Conservation (phyloP, 2,113 vertebrate species). For the Zapornia atra region DNA sequence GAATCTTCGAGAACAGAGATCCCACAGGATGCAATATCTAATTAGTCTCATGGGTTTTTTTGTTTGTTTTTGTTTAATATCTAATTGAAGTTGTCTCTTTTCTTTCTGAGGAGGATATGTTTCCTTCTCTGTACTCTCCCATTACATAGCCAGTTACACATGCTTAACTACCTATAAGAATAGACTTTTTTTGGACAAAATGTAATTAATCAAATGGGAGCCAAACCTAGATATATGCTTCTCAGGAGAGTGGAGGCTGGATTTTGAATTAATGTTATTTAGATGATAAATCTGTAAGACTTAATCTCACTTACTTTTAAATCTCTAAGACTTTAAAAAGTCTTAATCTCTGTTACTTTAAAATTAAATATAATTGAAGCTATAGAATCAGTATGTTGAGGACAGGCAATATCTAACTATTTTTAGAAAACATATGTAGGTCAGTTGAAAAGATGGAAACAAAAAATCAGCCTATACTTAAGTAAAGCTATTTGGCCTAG, state of each 20-base stretch:
- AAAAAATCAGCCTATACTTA: not conserved
- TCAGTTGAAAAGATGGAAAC: not conserved
- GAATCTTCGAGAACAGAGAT: not conserved
- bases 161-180: not conserved
- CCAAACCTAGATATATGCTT: not conserved
- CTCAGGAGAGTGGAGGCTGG: not conserved
- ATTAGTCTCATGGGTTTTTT: fast-evolving
- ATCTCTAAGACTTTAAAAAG: not conserved
- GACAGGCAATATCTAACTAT: not conserved
- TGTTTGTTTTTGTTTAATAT: not conserved
- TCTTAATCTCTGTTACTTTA: not conserved
- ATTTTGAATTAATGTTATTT: not conserved
- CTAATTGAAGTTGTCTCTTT: not conserved
- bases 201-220: not conserved
- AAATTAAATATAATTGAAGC: not conserved
- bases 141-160: not conserved
- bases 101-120: fast-evolving
- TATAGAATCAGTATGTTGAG: not conserved
- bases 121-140: not conserved
- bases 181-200: not conserved
- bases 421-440: not conserved
- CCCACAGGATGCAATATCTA: not conserved
- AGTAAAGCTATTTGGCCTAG: not conserved
- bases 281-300: not conserved
- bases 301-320: not conserved